Evolutionary conservation across 2,888 invertebrate genomes (phyloP), one percentile per base, ranked within the genome.

Genomic region (Eustalomyia histrio): DNA sequence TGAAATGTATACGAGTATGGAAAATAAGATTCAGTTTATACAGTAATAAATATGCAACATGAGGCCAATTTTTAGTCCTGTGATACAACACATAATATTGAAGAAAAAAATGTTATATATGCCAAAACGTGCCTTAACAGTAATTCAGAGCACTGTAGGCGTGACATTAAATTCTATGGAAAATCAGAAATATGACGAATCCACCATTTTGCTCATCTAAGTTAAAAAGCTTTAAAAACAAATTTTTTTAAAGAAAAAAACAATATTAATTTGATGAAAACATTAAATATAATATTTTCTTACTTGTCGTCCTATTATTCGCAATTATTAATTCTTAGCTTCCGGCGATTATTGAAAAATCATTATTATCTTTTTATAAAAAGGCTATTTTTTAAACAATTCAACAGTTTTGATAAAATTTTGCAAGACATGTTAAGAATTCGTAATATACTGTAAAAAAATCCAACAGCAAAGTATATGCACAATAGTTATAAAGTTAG

Each of bases 311-410:
- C n/a, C 14, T 33, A 53, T 67, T 24, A 67, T 60, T 78, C 52
- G 43, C 12, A 75, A 71, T 75, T 75, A 75, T 75, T 71, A 80
- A 75, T 71, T 75, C 60, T 35, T 65, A 43, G 24, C 79, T 75
- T 67, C 61, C 71, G 75, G 79, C 79, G 55, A 50, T 75, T 65
- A 80, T 80, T 71, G 71, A 67, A 71, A 29, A 67, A 55, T 61
- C 43, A 67, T 67, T 80, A 63, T 61, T 64, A 47, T 58, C 35
- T 17, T 35, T 57, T 55, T n/a, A 24, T 35, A 55, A 47, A n/a
- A 47, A 61, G 53, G n/a, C 35, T 24, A 60, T 52, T 33, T 35
- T n/a, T 29, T 47, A 24, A 35, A 21, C 10, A 58, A 60, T 68
- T 43, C 39, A 58, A 21, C 3, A 53, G 52, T 69, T 67, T 29